Base-by-base conservation (phyloP, 2,888 invertebrate species). In the Malthinus flaveolus region DNA sequence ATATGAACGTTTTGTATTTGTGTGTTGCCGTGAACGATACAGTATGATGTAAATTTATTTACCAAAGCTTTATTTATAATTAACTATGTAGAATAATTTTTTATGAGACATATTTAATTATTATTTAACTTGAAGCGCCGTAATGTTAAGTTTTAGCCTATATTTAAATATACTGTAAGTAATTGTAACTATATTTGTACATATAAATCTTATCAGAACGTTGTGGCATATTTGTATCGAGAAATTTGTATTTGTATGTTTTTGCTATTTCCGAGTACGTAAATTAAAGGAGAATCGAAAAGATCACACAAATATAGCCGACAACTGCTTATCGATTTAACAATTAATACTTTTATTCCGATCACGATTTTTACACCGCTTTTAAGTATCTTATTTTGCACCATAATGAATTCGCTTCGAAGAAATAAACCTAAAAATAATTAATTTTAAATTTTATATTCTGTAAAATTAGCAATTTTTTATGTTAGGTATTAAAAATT, bases 1-100 rank as follows among this genome's bases (percentile, higher is more conserved):
- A 54, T 45, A 49, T 54, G 49, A 54, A 11, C 46, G 34, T 59
- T 55, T 50, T 59, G 46, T 58, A 58, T 52, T 35, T 36, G 55
- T 53, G 54, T 64, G 68, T 68, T 68, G 60, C 61, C 68, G 67
- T 64, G 66, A 55, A 49, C 55, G 53, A 56, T 65, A 66, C 62
- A 57, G 59, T 58, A 66, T 33, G 59, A 32, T 32, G 49, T 62
- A 69, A 64, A 51, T 51, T 73, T 72, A 68, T 66, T 67, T 68
- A 75, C 75, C 73, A 76, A 75, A 76, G 76, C 76, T 76, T 77
- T 75, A 76, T 77, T 76, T 76, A 75, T 76, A 36, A 49, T 56
- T 42, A 32, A 42, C 23, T 48, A 39, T 32, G n/a, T 50, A 42
- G 13, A 23, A 10, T 44, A 44, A n/a, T 32, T 46, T 46, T 46